These are phyloP conservation scores for Neotoma lepida DNA, from an alignment of 2,113 vertebrate genomes.

Conservation along the genomic window DNA sequence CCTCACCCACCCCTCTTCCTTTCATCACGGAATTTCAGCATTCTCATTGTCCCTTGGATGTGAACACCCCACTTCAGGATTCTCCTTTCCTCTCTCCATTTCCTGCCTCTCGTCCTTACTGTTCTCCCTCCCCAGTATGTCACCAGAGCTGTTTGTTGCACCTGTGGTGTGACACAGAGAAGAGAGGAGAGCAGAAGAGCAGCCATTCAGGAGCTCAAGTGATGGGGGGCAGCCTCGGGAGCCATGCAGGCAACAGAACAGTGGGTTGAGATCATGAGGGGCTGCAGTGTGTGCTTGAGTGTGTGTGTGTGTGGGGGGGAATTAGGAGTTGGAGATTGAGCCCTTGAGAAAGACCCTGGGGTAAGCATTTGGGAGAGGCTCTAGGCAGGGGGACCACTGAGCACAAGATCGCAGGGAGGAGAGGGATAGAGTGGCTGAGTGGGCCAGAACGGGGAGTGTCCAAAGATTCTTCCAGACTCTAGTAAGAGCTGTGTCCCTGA, in stretches of 20 bases:
- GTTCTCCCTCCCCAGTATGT: background rate
- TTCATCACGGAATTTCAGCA: background rate
- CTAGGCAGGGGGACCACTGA: too few species aligned
- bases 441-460: background rate
- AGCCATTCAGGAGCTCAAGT: background rate
- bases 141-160: background rate
- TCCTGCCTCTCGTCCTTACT: too few species aligned
- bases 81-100: background rate
- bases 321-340: background rate
- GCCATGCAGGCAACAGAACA: background rate
- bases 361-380: too few species aligned
- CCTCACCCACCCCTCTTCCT: background rate
- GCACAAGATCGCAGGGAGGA: fast-evolving
- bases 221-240: background rate
- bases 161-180: background rate
- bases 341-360: too few species aligned
- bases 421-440: background rate
- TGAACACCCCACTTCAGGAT: background rate
- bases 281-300: background rate
- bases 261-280: background rate
- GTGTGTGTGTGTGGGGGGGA: background rate
- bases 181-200: background rate
- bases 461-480: background rate
- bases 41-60: background rate
- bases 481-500: background rate